Percentiles rank a stretch among this genome's conserved stretches.
phyloP scores from a whole-genome alignment of 2,888 invertebrate species.

The Stegana nigrithorax region DNA sequence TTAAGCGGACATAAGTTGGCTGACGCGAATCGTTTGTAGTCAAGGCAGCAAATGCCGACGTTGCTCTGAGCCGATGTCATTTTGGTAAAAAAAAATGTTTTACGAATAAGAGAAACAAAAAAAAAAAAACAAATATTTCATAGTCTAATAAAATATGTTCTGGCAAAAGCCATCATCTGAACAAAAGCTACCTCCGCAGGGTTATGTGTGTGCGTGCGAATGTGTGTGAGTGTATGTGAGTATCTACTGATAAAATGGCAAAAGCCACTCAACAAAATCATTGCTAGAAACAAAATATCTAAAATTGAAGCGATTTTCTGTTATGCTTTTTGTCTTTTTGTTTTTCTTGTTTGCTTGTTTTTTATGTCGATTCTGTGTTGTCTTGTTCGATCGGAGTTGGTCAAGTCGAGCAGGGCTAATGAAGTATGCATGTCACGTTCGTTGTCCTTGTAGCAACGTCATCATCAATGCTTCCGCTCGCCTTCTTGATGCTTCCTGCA shows the following conservation, averaged over 20 bases:
- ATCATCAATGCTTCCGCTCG: neutral
- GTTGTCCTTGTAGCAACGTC: constrained; percentile 1
- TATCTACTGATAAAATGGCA: neutral
- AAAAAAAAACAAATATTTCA: too few species aligned
- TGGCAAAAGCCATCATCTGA: too few species aligned
- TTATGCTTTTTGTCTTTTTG: neutral
- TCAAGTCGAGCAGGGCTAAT: constrained; percentile 33
- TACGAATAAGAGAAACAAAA: too few species aligned
- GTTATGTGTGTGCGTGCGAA: too few species aligned
- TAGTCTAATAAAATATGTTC: too few species aligned
- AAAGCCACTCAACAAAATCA: neutral
- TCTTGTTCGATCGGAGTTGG: neutral
- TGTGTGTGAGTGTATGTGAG: neutral
- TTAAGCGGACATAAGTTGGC: too few species aligned
- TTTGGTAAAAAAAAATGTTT: too few species aligned
- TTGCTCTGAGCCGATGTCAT: too few species aligned
- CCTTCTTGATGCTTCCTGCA: neutral
- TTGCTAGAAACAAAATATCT: neutral
- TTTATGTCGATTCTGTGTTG: neutral
- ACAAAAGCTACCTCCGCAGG: too few species aligned
- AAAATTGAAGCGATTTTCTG: neutral
- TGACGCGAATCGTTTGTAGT: too few species aligned
- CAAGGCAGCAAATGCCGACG: too few species aligned
- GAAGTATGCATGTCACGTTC: constrained; percentile 56
- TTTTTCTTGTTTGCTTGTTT: neutral